These are phyloP conservation scores for Apodemus agrarius DNA, from an alignment of 2,797 vertebrate genomes.

Conservation along the genomic window DNA sequence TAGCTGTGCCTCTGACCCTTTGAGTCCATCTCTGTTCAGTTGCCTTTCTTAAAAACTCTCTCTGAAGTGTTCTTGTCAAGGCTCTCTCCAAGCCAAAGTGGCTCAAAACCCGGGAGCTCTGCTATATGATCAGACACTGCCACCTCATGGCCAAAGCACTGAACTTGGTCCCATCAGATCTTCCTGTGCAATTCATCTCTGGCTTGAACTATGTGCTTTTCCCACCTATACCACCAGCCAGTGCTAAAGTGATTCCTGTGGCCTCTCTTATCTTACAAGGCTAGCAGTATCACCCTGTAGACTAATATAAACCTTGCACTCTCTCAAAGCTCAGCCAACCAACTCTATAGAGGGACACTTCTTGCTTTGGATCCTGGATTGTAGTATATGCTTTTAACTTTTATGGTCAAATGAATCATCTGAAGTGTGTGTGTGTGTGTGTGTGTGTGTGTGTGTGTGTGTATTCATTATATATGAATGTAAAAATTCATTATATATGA, in stretches of 20 bases:
- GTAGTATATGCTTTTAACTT: constrained; percentile 26
- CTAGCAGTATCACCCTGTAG: background rate
- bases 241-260: background rate
- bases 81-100: background rate
- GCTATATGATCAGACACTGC: constrained; percentile 47
- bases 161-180: background rate
- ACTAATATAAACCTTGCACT: background rate
- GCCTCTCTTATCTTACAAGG: background rate
- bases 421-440: background rate
- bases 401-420: background rate
- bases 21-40: background rate
- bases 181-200: background rate
- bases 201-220: background rate
- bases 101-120: background rate
- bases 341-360: background rate
- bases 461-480: background rate
- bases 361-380: background rate
- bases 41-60: constrained; percentile 19
- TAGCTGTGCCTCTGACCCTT: background rate
- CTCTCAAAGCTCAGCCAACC: background rate
- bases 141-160: constrained; percentile 67
- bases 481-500: no score
- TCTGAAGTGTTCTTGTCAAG: background rate
- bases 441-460: background rate
- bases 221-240: background rate